Evolutionary conservation across 2,113 vertebrate species (phyloP).

Genomic region (Stictonetta naevosa): DNA sequence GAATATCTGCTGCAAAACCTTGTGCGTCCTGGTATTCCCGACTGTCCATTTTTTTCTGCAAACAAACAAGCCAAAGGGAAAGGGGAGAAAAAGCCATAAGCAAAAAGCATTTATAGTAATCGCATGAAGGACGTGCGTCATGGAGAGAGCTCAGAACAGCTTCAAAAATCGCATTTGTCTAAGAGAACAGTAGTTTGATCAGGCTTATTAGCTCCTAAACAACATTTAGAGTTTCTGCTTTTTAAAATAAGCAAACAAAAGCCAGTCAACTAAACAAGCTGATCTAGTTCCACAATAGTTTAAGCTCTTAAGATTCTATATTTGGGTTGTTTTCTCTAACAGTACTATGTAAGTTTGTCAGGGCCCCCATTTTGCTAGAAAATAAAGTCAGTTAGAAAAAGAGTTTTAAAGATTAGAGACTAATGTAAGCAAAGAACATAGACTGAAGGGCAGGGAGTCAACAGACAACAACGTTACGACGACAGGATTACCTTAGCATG

Average conservation of each 20-base stretch:
- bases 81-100: conserved; percentile 22
- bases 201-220: not conserved
- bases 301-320: not conserved
- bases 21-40: conserved; percentile 91
- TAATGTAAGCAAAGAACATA: not conserved
- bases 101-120: conserved; percentile 4
- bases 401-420: not conserved
- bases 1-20: conserved; percentile 90
- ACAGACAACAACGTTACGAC: not conserved
- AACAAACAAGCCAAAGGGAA: conserved; percentile 32
- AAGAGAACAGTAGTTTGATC: not conserved
- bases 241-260: not conserved
- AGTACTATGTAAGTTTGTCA: not conserved
- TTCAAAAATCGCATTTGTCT: not conserved
- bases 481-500: not conserved
- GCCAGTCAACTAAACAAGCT: not conserved
- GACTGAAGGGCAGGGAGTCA: not conserved
- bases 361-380: not conserved
- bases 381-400: not conserved
- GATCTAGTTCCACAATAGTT: not conserved
- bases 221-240: not conserved
- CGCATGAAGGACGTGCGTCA: not conserved
- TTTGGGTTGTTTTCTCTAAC: not conserved
- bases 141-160: not conserved
- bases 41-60: conserved; percentile 92